A percentile compares a stretch with the other conserved stretches of the same genome.
phyloP scores from a whole-genome alignment of 2,113 vertebrate genomes.

The Electrona antarctica region DNA sequence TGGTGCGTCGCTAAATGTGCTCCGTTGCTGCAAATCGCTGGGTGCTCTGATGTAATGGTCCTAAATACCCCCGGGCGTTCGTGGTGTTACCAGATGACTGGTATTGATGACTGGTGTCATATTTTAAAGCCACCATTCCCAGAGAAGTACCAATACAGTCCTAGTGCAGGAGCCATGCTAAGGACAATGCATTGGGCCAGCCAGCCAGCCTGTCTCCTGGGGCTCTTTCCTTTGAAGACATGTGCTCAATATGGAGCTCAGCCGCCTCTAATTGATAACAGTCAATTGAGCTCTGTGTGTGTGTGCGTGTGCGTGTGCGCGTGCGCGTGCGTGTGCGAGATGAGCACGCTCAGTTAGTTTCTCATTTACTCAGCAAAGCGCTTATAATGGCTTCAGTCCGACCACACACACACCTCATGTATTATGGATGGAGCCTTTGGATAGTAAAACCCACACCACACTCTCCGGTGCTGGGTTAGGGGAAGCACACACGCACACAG shows the following conservation, averaged over 20 bases:
- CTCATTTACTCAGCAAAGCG: slow-evolving; percentile 48
- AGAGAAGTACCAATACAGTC: background rate
- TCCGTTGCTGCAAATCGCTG: no score
- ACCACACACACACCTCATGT: slow-evolving; percentile 45
- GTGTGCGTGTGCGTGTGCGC: background rate
- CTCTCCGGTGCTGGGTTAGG: slow-evolving; percentile 1
- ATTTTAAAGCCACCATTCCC: slow-evolving; percentile 9
- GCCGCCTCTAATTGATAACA: slow-evolving; percentile 40
- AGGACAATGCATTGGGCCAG: slow-evolving; percentile 17
- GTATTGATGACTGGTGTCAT: no score
- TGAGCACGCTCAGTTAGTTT: slow-evolving; percentile 7
- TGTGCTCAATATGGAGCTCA: slow-evolving; percentile 11
- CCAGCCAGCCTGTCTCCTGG: slow-evolving; percentile 10
- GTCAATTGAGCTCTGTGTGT: slow-evolving; percentile 6
- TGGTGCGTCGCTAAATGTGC: no score
- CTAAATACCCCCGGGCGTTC: no score
- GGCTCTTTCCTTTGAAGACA: slow-evolving; percentile 37
- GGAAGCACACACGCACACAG: background rate
- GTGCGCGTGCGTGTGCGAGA: no score
- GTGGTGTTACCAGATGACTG: no score
- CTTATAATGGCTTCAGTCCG: slow-evolving; percentile 44
- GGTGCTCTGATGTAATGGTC: no score
- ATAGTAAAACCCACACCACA: slow-evolving; percentile 37
- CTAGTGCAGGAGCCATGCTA: background rate
- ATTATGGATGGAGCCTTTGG: slow-evolving; percentile 55